Base-by-base conservation (phyloP, 2,797 vertebrate species). In the Aphelocoma californica region DNA sequence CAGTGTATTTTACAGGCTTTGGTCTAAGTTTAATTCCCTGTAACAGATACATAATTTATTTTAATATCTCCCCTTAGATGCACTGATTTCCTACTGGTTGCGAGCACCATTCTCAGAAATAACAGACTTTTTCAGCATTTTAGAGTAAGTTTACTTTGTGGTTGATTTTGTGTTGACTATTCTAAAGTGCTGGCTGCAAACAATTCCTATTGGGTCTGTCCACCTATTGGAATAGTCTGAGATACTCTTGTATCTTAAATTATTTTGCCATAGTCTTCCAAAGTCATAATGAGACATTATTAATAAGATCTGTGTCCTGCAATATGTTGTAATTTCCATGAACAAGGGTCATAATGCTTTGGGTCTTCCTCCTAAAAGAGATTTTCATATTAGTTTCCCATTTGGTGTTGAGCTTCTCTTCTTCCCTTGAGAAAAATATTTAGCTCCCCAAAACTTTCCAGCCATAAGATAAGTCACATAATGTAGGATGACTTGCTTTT, bases 61-160 rank as follows among this genome's bases (percentile, higher is more conserved):
- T n/a, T 92, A 57, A 29, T 87, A 12, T 97, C 81, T 97, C 47
- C 80, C 96, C 97, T 50, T 98, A 99, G 99, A 99, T 56, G 99
- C 99, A 67, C 97, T 99, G 97, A 98, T 99, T 88, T 98, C 99
- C 77, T 99, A 99, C 95, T 99, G 99, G 99, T 98, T 99, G 88
- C 97, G 99, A 94, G 99, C 99, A 60, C 98, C 99, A 34, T 98
- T 99, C 96, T 98, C 99, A 95, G 99, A 99, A 98, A 98, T 99
- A 91, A 98, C 98, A 1, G 99, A 99, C 98, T 99, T 99, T 97
- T 99, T 99, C 97, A 99, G 98, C 98, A 99, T 99, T 97, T 97
- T 99, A 95, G 99, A 99, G 99, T 99, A 98, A 99, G 99, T 98
- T 93, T 72, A 28, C 20, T 90, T 71, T 74, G 42, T 73, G 24